Evolutionary conservation across 2,113 vertebrate genomes (phyloP), one percentile per base, ranked within the genome.

Genomic region (Probosciger aterrimus): DNA sequence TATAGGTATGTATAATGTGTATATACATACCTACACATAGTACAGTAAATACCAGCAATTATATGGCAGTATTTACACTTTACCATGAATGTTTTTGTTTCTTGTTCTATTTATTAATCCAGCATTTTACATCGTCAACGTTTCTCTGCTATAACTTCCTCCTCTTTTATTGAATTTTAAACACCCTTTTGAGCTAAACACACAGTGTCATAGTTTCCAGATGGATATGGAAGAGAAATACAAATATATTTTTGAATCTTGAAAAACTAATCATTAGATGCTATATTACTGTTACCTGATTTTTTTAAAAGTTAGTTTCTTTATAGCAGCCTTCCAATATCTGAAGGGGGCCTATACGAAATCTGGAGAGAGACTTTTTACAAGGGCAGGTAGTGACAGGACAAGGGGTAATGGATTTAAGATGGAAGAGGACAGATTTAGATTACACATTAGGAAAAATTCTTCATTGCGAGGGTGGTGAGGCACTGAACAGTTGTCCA

Each of bases 41-140:
- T 57, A 59, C 39, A 86, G 60, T 63, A n/a, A 27, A 16, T 25
- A 8, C 79, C 84, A 95, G 95, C 93, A 96, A 92, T 87, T 94
- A 87, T 90, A 79, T 73, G 80, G 77, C 80, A 96, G 86, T 89
- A 91, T 97, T 96, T 92, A 93, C 62, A 86, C 75, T 60, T 31
- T 68, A 53, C 44, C 90, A 52, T 69, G 84, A 90, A 69, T 69
- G 18, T 79, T 89, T 35, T 35, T 16, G n/a, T 81, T 78, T 64
- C 91, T 90, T 93, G 86, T 90, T 94, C 65, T 92, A 65, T 81
- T 95, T 95, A 95, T 68, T 70, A 28, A 89, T 46, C 31, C 57
- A 86, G 47, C 20, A 80, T 90, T 93, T 92, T 92, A 86, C 53
- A 88, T 68, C 78, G 53, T 69, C 73, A 69, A 39, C 74, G 82